Evolutionary conservation across 2,888 invertebrate species (phyloP).

Genomic region (Nebria brevicollis): DNA sequence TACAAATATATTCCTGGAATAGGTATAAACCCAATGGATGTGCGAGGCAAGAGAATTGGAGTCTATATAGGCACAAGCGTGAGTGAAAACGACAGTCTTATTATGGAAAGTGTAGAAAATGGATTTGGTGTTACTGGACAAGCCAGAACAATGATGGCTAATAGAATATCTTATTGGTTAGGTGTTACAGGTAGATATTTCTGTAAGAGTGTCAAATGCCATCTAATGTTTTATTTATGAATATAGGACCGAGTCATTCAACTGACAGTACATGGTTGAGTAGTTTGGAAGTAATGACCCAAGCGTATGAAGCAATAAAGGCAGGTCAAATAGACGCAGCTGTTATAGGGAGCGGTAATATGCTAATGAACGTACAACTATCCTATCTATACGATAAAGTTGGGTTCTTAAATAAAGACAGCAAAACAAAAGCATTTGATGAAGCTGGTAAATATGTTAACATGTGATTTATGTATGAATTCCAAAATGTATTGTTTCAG

Average conservation of each 20-base stretch:
- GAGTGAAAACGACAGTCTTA: constrained; percentile 64
- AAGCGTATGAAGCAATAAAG: constrained; percentile 78
- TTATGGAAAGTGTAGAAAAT: constrained; percentile 65
- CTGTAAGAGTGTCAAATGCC: neutral
- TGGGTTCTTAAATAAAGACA: constrained; percentile 71
- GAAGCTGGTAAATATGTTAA: constrained; percentile 64
- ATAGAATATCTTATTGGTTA: constrained; percentile 90
- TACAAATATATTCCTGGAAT: constrained; percentile 28
- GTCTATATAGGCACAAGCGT: constrained; percentile 62
- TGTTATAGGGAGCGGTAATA: constrained; percentile 88
- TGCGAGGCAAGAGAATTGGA: constrained; percentile 62
- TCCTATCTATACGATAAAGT: constrained; percentile 72
- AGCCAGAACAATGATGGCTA: constrained; percentile 93
- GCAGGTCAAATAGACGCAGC: constrained; percentile 90
- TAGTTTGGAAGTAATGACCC: constrained; percentile 53
- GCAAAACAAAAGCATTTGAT: constrained; percentile 73
- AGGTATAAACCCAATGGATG: constrained; percentile 62
- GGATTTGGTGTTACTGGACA: constrained; percentile 77
- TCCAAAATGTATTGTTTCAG: constrained; percentile 57
- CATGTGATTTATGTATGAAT: no score
- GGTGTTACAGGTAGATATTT: constrained; percentile 76
- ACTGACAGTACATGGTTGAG: constrained; percentile 28
- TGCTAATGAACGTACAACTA: constrained; percentile 72
- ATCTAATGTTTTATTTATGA: neutral
- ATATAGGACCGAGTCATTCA: constrained; percentile 32